These are phyloP conservation scores for Myotis yumanensis DNA, from an alignment of 2,113 vertebrate genomes.

Conservation along the genomic window DNA sequence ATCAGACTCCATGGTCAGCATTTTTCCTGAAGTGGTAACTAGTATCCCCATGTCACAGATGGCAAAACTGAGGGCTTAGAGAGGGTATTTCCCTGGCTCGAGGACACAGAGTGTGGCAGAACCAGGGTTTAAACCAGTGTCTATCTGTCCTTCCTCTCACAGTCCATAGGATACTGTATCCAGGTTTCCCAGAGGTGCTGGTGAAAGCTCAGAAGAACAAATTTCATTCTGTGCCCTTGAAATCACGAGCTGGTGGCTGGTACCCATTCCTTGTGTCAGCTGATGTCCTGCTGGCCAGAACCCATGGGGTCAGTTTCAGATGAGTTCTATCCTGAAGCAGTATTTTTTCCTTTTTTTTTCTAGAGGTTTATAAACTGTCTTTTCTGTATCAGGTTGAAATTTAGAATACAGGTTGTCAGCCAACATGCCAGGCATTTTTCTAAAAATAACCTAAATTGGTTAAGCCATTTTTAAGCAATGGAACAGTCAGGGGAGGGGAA, in stretches of 20 bases:
- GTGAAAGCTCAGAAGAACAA: neutral
- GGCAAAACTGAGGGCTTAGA: neutral
- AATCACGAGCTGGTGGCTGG: neutral
- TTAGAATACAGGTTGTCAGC: conserved; percentile 78
- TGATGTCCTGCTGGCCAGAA: neutral
- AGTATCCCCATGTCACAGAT: neutral
- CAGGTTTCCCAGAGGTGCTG: neutral
- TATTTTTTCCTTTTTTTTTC: neutral
- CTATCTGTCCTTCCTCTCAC: neutral
- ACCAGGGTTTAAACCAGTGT: neutral
- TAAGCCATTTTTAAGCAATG: conserved; percentile 72
- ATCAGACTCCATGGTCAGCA: neutral
- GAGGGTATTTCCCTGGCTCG: neutral
- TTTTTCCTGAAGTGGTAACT: neutral
- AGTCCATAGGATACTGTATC: neutral
- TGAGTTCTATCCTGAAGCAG: conserved; percentile 43
- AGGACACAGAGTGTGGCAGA: neutral
- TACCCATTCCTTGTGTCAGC: neutral
- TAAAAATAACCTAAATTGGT: conserved; percentile 76
- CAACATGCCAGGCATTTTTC: conserved; percentile 76
- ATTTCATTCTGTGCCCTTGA: neutral
- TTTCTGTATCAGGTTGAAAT: conserved; percentile 72
- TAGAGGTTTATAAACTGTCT: conserved; percentile 64
- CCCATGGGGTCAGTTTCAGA: neutral
- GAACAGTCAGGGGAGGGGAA: conserved; percentile 22